Conservation (phyloP, 2,113 vertebrate genomes). For the Calypte anna region DNA sequence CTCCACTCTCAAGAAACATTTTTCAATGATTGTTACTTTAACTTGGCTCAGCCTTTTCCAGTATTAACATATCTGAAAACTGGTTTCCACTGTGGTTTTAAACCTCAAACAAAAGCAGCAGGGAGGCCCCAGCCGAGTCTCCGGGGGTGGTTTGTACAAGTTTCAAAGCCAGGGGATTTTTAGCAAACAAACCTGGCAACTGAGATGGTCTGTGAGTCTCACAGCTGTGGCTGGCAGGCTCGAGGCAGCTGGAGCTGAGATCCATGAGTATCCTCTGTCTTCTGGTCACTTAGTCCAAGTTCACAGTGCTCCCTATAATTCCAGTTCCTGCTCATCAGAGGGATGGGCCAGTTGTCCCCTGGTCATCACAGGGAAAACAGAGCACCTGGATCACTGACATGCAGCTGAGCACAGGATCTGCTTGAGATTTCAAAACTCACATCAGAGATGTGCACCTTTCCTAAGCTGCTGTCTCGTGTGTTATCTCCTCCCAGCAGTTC, state of each 20-base stretch:
- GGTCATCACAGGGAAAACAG: not conserved
- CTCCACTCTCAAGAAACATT: not conserved
- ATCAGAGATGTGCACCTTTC: not conserved
- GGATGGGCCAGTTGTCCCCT: not conserved
- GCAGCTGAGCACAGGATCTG: not conserved
- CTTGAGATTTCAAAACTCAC: not conserved
- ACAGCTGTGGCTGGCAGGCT: conserved; percentile 61
- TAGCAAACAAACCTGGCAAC: conserved; percentile 54
- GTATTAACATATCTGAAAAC: conserved; percentile 10
- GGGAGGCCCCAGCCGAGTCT: conserved; percentile 31
- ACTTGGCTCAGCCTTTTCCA: conserved; percentile 13
- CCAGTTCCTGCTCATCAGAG: not conserved
- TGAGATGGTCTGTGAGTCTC: conserved; percentile 23
- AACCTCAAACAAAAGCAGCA: conserved; percentile 35
- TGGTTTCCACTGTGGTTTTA: not conserved
- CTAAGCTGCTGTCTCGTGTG: not conserved
- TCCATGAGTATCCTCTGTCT: not conserved
- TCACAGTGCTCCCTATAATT: not conserved
- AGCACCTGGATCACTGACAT: not conserved
- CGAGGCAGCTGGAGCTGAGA: conserved; percentile 26
- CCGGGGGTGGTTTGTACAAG: not conserved
- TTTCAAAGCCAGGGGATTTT: conserved; percentile 37
- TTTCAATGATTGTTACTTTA: not conserved
- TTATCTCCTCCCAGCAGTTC: not conserved
- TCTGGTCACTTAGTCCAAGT: conserved; percentile 43